Base-by-base conservation (phyloP, 92 coral and sea anemone species). In the Isaurus tuberculatus region DNA sequence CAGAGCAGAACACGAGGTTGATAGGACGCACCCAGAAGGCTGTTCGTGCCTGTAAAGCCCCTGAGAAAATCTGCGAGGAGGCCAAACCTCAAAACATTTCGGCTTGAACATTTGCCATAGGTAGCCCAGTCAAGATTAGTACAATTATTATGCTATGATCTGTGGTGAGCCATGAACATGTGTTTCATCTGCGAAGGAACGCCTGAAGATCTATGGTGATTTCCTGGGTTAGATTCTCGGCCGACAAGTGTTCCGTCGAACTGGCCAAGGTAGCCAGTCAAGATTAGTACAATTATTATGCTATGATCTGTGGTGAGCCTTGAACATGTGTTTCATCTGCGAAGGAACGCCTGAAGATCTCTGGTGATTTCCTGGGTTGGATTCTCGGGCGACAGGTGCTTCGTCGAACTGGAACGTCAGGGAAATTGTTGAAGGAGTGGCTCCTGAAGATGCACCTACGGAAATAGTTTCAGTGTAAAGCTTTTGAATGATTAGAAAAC, bases 351-450 rank as follows among this genome's bases (percentile, higher is more conserved):
- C 86, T 5, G 86, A 65, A 9, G 86, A 64, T 43, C 78, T 72
- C 51, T 79, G 89, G 29, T 83, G 89, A 15, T 74, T 67, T 16
- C 66, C 71, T 6, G 61, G 27, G 79, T 46, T 86, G 65, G 85
- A 79, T 29, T 90, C 91, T 30, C 88, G 83, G 17, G 79, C 69
- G 9, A 6, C 46, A 22, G 86, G 23, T 15, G 53, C 14, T 23
- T 48, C 69, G 19, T 65, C 77, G 43, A 85, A 82, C 82, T 92
- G 91, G 86, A 92, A 92, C 0, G 91, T 92, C 84, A 92, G 86
- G 13, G 95, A 92, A 61, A 92, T 92, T 29, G 89, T 92, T 4
- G 95, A 89, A 17, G 95, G 89, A 27, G 87, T 81, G 11, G 91
- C 68, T 20, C 90, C 91, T 84, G 86, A 8, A 36, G 85, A 88